Conservation (phyloP, 2,888 invertebrate species). For the Ptychoptera albimana region DNA sequence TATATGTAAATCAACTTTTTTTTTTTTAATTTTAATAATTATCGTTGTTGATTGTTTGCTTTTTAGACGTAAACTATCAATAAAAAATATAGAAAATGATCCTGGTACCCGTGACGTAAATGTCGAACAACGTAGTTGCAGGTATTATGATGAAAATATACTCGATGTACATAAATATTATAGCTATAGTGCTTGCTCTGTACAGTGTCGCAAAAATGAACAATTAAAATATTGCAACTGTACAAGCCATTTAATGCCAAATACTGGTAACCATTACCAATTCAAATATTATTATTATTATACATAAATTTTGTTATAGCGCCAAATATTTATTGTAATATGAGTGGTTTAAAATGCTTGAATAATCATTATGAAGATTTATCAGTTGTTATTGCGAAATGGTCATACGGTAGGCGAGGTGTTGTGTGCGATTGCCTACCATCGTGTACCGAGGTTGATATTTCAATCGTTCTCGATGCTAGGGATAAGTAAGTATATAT, state of each 20-base stretch:
- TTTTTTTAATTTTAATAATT: not conserved
- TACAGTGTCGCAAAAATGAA: slow-evolving; percentile 49
- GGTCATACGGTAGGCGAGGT: slow-evolving; percentile 43
- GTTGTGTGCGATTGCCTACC: slow-evolving; percentile 51
- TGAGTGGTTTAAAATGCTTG: slow-evolving; percentile 48
- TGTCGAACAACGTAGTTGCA: slow-evolving; percentile 49
- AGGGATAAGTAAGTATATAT: slow-evolving; percentile 18
- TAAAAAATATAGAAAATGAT: slow-evolving; percentile 52
- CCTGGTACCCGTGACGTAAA: slow-evolving; percentile 43
- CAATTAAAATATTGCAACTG: slow-evolving; percentile 47
- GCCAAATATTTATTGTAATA: slow-evolving; percentile 36
- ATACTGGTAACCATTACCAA: slow-evolving; percentile 29
- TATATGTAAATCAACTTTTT: slow-evolving; percentile 28
- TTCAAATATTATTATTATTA: not conserved
- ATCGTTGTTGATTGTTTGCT: not conserved
- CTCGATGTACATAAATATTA: slow-evolving; percentile 46
- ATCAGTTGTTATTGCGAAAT: slow-evolving; percentile 47
- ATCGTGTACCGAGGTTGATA: slow-evolving; percentile 54
- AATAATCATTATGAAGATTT: slow-evolving; percentile 42
- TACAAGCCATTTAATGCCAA: slow-evolving; percentile 52
- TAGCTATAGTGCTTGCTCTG: slow-evolving; percentile 52
- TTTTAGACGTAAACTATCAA: slow-evolving; percentile 35
- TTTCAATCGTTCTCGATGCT: slow-evolving; percentile 38
- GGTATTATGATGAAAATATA: slow-evolving; percentile 47
- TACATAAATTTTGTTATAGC: not conserved